Evolutionary conservation across 2,888 invertebrate genomes (phyloP).

Genomic region (Anagyrus pseudococci): DNA sequence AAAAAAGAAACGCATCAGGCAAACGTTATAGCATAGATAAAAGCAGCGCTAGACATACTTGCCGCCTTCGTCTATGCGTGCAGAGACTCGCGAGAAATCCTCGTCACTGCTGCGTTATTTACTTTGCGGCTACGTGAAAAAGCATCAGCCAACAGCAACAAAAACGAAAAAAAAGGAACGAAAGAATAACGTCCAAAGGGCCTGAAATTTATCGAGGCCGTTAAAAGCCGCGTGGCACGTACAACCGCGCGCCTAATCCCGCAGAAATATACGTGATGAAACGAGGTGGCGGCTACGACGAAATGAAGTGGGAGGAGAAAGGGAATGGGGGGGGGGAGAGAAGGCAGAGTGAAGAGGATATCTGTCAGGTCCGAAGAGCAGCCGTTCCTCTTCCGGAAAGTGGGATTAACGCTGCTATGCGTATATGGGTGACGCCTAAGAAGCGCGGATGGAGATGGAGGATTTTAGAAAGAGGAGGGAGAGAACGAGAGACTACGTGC

Average conservation of each 20-base stretch:
- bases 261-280: slow-evolving; percentile 28
- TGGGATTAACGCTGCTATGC: slow-evolving; percentile 23
- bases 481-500: neutral
- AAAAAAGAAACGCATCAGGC: neutral
- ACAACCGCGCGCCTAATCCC: slow-evolving; percentile 19
- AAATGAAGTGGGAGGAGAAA: too few species aligned
- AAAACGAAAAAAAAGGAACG: slow-evolving; percentile 1
- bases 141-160: neutral
- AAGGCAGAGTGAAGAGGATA: slow-evolving; percentile 11
- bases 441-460: neutral
- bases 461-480: neutral
- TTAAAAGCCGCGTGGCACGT: slow-evolving; percentile 17
- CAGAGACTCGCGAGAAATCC: slow-evolving; percentile 3
- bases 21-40: neutral
- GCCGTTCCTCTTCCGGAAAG: slow-evolving; percentile 36
- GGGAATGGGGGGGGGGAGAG: slow-evolving; percentile 1
- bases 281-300: neutral
- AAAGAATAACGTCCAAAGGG: neutral
- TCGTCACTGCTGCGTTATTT: slow-evolving; percentile 18
- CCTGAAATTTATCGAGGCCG: slow-evolving; percentile 30
- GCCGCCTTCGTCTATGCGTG: too few species aligned
- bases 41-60: neutral
- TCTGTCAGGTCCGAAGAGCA: slow-evolving; percentile 21
- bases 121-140: neutral
- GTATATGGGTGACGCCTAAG: slow-evolving; percentile 11